A percentile compares a stretch with the other conserved stretches of the same genome.
phyloP scores from a whole-genome alignment of 2,888 invertebrate species.

The Elegia similella region DNA sequence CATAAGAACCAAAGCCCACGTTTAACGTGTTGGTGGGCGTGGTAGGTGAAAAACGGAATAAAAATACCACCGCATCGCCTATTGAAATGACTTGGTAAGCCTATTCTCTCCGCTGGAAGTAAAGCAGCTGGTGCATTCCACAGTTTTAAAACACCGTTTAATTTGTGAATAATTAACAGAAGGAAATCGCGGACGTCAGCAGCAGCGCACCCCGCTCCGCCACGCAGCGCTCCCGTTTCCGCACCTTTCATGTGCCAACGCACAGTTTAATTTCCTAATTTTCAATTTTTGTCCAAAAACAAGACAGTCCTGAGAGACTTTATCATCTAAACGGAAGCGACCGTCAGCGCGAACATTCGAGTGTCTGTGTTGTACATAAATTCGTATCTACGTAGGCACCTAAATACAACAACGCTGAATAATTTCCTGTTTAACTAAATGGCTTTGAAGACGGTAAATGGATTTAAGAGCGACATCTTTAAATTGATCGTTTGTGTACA shows the following conservation, averaged over 20 bases:
- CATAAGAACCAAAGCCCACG: too few species aligned
- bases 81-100: too few species aligned
- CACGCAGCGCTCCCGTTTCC: constrained; percentile 47
- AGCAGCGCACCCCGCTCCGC: background rate
- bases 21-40: too few species aligned
- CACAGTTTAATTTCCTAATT: constrained; percentile 76
- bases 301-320: constrained; percentile 62
- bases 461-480: constrained; percentile 51
- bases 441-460: constrained; percentile 67
- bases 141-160: background rate
- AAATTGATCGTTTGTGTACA: constrained; percentile 26
- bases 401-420: constrained; percentile 61
- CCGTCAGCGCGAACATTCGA: constrained; percentile 59
- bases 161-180: background rate
- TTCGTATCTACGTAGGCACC: constrained; percentile 35
- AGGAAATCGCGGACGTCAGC: background rate
- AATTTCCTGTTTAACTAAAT: constrained; percentile 76
- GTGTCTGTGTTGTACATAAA: constrained; percentile 38
- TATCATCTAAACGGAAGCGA: constrained; percentile 76
- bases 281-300: constrained; percentile 64
- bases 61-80: too few species aligned
- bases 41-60: too few species aligned
- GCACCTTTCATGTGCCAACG: constrained; percentile 63
- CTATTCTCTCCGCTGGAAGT: too few species aligned
- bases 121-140: too few species aligned